Conservation (phyloP, 2,113 vertebrate species). For the Cottus gobio region DNA sequence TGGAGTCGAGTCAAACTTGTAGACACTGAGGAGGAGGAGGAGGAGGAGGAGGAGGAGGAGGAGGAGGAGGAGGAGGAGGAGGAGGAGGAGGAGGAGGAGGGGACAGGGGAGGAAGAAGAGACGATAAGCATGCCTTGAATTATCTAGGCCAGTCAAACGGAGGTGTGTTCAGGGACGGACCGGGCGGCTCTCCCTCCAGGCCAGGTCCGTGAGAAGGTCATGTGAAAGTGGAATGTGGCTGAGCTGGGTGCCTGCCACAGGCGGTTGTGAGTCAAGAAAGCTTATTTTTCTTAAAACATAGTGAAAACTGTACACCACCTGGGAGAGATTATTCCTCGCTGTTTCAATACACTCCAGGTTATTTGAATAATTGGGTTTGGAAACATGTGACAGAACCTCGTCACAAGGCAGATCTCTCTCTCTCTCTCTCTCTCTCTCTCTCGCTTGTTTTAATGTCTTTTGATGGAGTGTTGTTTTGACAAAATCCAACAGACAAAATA, state of each 20-base stretch:
- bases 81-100: background rate
- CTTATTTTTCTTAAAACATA: conserved; percentile 61
- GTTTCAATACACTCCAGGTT: conserved; percentile 35
- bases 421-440: background rate
- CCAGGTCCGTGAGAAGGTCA: conserved; percentile 69
- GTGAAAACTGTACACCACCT: conserved; percentile 49
- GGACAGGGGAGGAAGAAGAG: background rate
- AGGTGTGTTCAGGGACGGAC: conserved; percentile 58
- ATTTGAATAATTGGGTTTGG: conserved; percentile 61
- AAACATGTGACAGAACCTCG: conserved; percentile 33
- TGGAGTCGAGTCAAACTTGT: conserved; percentile 62
- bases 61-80: background rate
- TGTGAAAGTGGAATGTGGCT: conserved; percentile 75
- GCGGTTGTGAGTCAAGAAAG: conserved; percentile 54
- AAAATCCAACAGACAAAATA: conserved; percentile 21
- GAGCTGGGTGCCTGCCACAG: conserved; percentile 57
- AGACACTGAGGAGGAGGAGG: conserved; percentile 42
- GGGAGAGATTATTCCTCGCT: conserved; percentile 43
- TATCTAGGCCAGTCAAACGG: conserved; percentile 59
- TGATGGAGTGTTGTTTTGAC: background rate
- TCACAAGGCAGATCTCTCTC: conserved; percentile 7
- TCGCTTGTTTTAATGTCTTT: background rate
- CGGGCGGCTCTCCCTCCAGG: conserved; percentile 51
- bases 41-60: no score
- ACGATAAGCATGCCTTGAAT: conserved; percentile 53